Percentiles rank a stretch among this genome's conserved stretches.
Evolutionary conservation across 1,140 invertebrate species (phyloP).

Genomic region (Drosophila simulans): DNA sequence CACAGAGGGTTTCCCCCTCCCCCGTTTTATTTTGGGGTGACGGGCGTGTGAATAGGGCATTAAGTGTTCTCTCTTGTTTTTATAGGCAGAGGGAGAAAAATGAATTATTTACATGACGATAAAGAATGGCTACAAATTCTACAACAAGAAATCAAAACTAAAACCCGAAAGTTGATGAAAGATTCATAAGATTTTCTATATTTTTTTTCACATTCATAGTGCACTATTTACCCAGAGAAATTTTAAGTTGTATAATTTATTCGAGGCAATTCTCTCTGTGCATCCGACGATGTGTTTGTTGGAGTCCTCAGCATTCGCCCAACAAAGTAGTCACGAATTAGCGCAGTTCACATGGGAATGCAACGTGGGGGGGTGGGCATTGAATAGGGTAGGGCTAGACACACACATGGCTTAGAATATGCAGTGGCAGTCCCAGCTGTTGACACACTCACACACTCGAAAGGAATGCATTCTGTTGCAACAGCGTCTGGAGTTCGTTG

Average conservation of each 20-base stretch:
- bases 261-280: slow-evolving; percentile 13
- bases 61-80: slow-evolving; percentile 5
- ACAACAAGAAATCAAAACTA: no score
- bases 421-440: slow-evolving; percentile 61
- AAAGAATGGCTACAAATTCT: no score
- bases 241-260: not conserved
- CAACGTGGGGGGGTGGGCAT: slow-evolving; percentile 13
- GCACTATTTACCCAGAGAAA: no score
- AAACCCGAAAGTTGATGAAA: no score
- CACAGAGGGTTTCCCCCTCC: slow-evolving; percentile 34
- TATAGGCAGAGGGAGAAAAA: slow-evolving; percentile 1
- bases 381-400: slow-evolving; percentile 30
- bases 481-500: slow-evolving; percentile 67
- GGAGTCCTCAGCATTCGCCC: slow-evolving; percentile 49
- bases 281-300: slow-evolving; percentile 11
- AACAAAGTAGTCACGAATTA: slow-evolving; percentile 81
- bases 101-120: no score
- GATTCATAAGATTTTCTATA: no score
- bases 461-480: slow-evolving; percentile 68
- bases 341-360: slow-evolving; percentile 62
- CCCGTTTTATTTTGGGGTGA: not conserved
- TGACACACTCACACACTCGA: slow-evolving; percentile 43
- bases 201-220: no score
- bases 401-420: slow-evolving; percentile 69
- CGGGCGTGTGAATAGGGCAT: slow-evolving; percentile 21